Evolutionary conservation across 2,797 vertebrate species (phyloP).

Genomic region (Acridotheres tristis): DNA sequence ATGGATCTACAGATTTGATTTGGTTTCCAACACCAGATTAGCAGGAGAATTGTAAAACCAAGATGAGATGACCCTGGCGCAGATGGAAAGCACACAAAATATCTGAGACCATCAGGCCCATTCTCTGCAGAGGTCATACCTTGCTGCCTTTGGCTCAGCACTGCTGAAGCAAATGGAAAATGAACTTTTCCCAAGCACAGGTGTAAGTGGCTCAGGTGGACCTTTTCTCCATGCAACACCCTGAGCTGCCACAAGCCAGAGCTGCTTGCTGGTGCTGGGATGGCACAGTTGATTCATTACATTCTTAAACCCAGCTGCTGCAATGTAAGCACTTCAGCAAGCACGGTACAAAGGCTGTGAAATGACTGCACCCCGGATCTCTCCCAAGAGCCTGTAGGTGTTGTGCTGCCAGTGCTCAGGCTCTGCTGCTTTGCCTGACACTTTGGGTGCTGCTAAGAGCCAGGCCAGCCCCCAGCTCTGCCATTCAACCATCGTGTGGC

Average conservation of each 20-base stretch:
- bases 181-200: accelerated
- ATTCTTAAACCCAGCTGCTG: neutral
- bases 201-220: too few species aligned
- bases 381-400: neutral
- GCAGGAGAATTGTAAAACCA: neutral
- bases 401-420: neutral
- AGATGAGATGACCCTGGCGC: neutral
- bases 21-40: neutral
- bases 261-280: neutral
- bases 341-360: neutral
- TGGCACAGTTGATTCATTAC: neutral
- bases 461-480: neutral
- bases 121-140: neutral
- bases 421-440: neutral
- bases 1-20: neutral
- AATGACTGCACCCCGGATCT: neutral
- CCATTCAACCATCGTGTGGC: neutral
- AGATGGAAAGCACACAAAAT: neutral
- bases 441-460: neutral
- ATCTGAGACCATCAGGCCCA: accelerated
- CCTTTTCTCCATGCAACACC: neutral
- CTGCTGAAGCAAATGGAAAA: neutral
- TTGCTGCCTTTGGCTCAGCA: neutral
- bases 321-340: neutral
- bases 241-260: neutral